Evolutionary conservation across 2,113 vertebrate species (phyloP).

Genomic region (Apteryx mantelli): DNA sequence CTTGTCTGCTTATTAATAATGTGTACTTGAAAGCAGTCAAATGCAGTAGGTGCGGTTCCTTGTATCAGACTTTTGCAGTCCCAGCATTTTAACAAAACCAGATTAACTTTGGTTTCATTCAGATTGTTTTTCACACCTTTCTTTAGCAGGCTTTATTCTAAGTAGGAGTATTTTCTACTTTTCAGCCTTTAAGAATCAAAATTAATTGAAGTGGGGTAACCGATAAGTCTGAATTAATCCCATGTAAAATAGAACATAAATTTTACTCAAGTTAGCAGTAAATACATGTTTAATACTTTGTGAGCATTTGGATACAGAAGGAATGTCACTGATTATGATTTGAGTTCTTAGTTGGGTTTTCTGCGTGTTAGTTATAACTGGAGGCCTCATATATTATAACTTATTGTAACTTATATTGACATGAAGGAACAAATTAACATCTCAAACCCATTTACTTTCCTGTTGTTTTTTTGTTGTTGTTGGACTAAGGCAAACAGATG

Average conservation of each 20-base stretch:
- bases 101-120: not conserved
- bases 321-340: not conserved
- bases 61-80: not conserved
- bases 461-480: not conserved
- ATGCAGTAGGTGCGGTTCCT: not conserved
- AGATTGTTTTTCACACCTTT: not conserved
- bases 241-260: not conserved
- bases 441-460: not conserved
- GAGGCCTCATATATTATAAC: not conserved
- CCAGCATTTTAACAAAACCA: not conserved
- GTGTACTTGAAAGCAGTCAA: not conserved
- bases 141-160: not conserved
- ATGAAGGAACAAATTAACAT: not conserved
- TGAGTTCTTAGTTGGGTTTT: not conserved
- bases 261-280: not conserved
- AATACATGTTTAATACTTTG: not conserved
- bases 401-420: not conserved
- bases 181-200: not conserved
- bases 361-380: not conserved
- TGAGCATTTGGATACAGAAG: not conserved
- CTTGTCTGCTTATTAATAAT: not conserved
- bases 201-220: not conserved
- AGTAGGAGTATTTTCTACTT: not conserved
- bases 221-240: not conserved
- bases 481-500: not conserved